Percentiles rank a stretch among this genome's conserved stretches.
Conservation (phyloP, 92 coral and sea anemone genomes). For the Epizoanthus ramosus region DNA sequence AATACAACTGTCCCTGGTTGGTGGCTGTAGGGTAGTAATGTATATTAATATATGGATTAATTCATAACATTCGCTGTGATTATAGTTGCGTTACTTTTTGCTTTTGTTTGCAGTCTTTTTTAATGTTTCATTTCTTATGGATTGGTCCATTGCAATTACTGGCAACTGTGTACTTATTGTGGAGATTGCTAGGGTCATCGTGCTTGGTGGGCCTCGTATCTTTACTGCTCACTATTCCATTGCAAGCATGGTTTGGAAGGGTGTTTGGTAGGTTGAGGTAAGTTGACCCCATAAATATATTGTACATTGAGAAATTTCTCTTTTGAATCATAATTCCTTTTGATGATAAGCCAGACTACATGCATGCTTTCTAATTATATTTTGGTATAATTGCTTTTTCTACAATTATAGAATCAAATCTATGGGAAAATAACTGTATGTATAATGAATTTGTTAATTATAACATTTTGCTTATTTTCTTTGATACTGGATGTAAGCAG, state of each 20-base stretch:
- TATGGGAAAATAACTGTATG: too few species aligned
- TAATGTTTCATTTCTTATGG: constrained; percentile 66
- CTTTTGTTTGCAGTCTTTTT: constrained; percentile 48
- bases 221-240: constrained; percentile 58
- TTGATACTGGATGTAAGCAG: too few species aligned
- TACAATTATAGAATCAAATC: too few species aligned
- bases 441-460: too few species aligned
- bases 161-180: constrained; percentile 61
- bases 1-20: too few species aligned
- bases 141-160: constrained; percentile 72
- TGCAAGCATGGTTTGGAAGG: constrained; percentile 61
- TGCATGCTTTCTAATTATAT: too few species aligned
- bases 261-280: constrained; percentile 62
- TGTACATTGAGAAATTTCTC: neutral
- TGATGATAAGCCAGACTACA: neutral
- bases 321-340: neutral
- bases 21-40: too few species aligned
- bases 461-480: too few species aligned
- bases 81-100: neutral
- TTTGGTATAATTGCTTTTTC: too few species aligned
- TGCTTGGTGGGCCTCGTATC: constrained; percentile 68
- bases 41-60: too few species aligned
- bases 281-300: neutral
- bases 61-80: too few species aligned
- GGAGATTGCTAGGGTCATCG: constrained; percentile 71